Percentiles rank a stretch among this genome's conserved stretches.
Evolutionary conservation across 2,113 vertebrate genomes (phyloP).

Genomic region (Misgurnus mizolepis): DNA sequence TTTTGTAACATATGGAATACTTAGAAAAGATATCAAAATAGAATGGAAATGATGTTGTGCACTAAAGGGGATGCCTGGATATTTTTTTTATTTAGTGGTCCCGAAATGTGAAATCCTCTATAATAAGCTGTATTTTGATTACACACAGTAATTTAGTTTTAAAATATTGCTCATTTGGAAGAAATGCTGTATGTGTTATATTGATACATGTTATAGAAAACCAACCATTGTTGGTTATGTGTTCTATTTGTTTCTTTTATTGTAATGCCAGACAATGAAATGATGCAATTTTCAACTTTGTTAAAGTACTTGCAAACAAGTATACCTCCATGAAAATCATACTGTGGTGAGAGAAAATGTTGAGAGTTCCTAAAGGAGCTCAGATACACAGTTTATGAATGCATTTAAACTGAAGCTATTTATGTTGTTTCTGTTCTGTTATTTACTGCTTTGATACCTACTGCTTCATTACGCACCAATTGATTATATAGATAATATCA

Average conservation of each 20-base stretch:
- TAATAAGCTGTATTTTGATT: conserved; percentile 23
- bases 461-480: background rate
- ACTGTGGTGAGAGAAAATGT: conserved; percentile 17
- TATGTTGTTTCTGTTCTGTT: conserved; percentile 2
- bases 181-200: background rate
- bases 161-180: conserved; percentile 18
- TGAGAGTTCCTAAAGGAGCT: conserved; percentile 1
- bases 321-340: conserved; percentile 9
- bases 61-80: background rate
- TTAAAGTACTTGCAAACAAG: conserved; percentile 20
- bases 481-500: background rate
- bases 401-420: background rate
- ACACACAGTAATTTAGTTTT: conserved; percentile 26
- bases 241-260: background rate
- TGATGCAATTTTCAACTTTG: conserved; percentile 39
- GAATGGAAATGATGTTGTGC: conserved; percentile 1
- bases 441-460: background rate
- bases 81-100: conserved; percentile 1
- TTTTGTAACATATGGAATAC: conserved; percentile 4
- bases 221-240: conserved; percentile 7
- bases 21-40: background rate
- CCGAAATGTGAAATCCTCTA: conserved; percentile 24
- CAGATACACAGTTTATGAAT: background rate
- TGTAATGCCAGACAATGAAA: conserved; percentile 27
- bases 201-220: conserved; percentile 6